Base-by-base conservation (phyloP, 1,140 invertebrate genomes). In the Conus betulinus region DNA sequence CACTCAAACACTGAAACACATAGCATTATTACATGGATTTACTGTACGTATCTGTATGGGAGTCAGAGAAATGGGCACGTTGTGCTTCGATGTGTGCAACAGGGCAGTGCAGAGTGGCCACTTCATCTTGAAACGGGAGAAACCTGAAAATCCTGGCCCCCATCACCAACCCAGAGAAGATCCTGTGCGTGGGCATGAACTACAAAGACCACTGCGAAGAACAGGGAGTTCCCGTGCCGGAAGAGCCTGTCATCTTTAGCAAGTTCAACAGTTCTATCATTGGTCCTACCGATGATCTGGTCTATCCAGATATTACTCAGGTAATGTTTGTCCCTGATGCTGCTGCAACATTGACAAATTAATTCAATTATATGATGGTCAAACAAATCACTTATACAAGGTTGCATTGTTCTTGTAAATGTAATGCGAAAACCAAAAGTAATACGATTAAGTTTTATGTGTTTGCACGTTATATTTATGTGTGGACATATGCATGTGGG, bases 211-310 rank as follows among this genome's bases (percentile, higher is more conserved):
- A 98, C 92, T 98, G 97, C 93, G 95, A 97, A 85, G 97, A 98
- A 94, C 97, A 97, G 93, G 97, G 87, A 13, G 93, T 96, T 20
- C 96, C 97, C 25, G 96, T 96, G 3, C 97, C 97, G 1, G 95
- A 96, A 84, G 97, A 97, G 91, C 97, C 97, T 1, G 96, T 98
- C 87, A 96, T 98, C 89, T 98, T 98, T 93, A 97, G 96, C 94
- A 98, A 98, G 95, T 98, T 97, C 92, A 95, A 97, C 20, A 98
- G 97, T 91, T 96, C 96, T 55, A 97, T 98, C 71, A 96, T 97
- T 39, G 98, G 98, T 5, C 97, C 97, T 0, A 96, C 96, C 90
- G 97, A 98, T 92, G 95, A 97, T 91, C 96, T 99, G 78, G 93
- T 96, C 63, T 96, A 97, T 83, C 97, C 97, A n/a, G 92, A 95